phyloP scores from a whole-genome alignment of 2,797 vertebrate species.

The Pelodytes ibericus region DNA sequence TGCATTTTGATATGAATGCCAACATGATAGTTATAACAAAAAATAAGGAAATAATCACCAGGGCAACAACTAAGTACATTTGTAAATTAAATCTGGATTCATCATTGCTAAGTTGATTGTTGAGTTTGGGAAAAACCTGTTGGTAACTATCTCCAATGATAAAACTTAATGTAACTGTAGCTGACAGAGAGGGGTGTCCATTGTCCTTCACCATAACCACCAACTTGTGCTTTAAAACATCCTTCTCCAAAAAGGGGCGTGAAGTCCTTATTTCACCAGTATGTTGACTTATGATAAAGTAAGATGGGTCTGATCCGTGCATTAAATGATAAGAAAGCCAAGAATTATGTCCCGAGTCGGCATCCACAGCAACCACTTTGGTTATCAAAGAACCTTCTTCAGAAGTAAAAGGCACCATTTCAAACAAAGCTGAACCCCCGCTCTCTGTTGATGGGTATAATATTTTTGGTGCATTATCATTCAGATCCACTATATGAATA shows the following conservation, averaged over 20 bases:
- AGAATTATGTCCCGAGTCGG: slow-evolving; percentile 83
- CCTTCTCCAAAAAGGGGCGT: slow-evolving; percentile 76
- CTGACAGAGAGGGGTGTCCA: slow-evolving; percentile 74
- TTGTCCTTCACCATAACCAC: slow-evolving; percentile 76
- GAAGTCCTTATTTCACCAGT: slow-evolving; percentile 75
- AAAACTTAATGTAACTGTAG: slow-evolving; percentile 75
- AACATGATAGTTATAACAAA: slow-evolving; percentile 65
- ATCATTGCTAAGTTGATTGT: slow-evolving; percentile 61
- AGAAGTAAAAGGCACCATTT: slow-evolving; percentile 70
- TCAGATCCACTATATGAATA: slow-evolving; percentile 78
- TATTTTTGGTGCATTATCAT: slow-evolving; percentile 79
- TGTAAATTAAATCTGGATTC: slow-evolving; percentile 57
- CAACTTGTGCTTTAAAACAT: slow-evolving; percentile 74
- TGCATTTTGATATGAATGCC: slow-evolving; percentile 46
- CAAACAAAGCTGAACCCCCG: slow-evolving; percentile 61
- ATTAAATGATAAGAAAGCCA: slow-evolving; percentile 82
- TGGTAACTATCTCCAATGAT: slow-evolving; percentile 74
- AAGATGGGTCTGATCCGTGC: slow-evolving; percentile 77
- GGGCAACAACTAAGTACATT: slow-evolving; percentile 60
- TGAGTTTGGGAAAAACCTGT: slow-evolving; percentile 66
- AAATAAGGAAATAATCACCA: slow-evolving; percentile 62
- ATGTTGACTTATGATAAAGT: no score
- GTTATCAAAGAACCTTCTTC: slow-evolving; percentile 75
- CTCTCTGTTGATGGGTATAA: slow-evolving; percentile 71
- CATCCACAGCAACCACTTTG: slow-evolving; percentile 82